Conservation (phyloP, 1,140 invertebrate genomes). For the Drosophila jambulina region DNA sequence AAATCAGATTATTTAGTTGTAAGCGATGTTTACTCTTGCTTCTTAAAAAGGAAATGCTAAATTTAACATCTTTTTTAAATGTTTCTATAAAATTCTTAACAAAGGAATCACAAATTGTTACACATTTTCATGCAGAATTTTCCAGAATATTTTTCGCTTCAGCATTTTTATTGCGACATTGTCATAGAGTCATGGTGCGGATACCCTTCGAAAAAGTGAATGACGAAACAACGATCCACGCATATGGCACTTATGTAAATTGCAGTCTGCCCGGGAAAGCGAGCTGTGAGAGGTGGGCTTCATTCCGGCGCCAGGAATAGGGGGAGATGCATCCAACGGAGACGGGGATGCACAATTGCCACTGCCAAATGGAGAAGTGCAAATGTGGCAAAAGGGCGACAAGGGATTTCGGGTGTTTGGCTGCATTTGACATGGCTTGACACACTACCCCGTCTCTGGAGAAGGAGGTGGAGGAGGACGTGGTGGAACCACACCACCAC, state of each 20-base stretch:
- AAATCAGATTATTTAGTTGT: background rate
- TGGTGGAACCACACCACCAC: background rate
- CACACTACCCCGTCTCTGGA: background rate
- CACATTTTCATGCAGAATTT: slow-evolving; percentile 9
- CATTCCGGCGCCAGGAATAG: background rate
- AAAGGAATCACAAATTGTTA: slow-evolving; percentile 1
- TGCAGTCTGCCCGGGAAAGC: slow-evolving; percentile 27
- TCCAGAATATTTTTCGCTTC: slow-evolving; percentile 6
- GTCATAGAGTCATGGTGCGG: slow-evolving; percentile 15
- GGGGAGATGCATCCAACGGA: background rate
- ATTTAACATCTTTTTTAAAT: background rate
- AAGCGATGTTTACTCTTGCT: background rate
- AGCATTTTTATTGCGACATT: slow-evolving; percentile 18
- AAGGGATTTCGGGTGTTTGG: slow-evolving; percentile 12
- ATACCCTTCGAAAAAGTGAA: slow-evolving; percentile 19
- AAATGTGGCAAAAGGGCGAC: slow-evolving; percentile 33
- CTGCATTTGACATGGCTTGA: slow-evolving; percentile 12
- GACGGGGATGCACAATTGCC: slow-evolving; percentile 19
- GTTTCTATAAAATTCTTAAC: background rate
- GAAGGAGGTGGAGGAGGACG: background rate
- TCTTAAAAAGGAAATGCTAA: background rate
- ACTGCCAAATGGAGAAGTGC: slow-evolving; percentile 42
- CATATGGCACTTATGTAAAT: slow-evolving; percentile 61
- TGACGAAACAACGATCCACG: slow-evolving; percentile 44
- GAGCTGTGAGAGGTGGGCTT: background rate